Conservation (phyloP, 2,113 vertebrate species). For the Pipa parva region DNA sequence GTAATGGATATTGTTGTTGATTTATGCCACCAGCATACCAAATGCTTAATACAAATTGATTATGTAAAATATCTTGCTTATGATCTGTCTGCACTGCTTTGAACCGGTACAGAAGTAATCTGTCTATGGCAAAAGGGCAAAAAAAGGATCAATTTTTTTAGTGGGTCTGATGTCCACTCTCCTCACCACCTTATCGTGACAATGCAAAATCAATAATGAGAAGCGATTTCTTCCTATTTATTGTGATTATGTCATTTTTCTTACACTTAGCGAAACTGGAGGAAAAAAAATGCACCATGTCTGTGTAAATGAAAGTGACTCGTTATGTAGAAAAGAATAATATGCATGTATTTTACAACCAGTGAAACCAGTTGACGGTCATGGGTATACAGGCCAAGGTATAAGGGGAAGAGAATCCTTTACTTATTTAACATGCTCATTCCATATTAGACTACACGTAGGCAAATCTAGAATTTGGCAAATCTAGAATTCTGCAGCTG, state of each 20-base stretch:
- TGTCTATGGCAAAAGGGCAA: slow-evolving; percentile 70
- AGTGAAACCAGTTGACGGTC: no score
- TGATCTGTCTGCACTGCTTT: slow-evolving; percentile 57
- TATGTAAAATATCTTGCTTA: slow-evolving; percentile 74
- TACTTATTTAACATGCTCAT: no score
- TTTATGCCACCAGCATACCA: slow-evolving; percentile 68
- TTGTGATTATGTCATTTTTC: slow-evolving; percentile 32
- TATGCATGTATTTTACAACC: no score
- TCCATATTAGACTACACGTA: no score
- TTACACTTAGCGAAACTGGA: neutral
- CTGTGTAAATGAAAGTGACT: neutral
- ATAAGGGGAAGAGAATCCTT: no score
- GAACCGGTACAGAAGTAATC: slow-evolving; percentile 55
- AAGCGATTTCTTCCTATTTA: slow-evolving; percentile 45
- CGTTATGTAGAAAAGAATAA: slow-evolving; percentile 40
- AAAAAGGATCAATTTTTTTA: slow-evolving; percentile 67
- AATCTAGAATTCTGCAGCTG: no score
- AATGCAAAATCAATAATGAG: slow-evolving; percentile 17
- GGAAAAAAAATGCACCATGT: slow-evolving; percentile 25
- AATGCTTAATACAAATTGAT: slow-evolving; percentile 70
- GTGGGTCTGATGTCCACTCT: slow-evolving; percentile 47
- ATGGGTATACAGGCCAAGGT: no score
- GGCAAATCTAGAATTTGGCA: no score
- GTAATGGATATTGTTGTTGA: slow-evolving; percentile 71
- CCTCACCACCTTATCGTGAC: slow-evolving; percentile 45